phyloP scores from a whole-genome alignment of 2,797 vertebrate genomes.

The Microchirus variegatus region DNA sequence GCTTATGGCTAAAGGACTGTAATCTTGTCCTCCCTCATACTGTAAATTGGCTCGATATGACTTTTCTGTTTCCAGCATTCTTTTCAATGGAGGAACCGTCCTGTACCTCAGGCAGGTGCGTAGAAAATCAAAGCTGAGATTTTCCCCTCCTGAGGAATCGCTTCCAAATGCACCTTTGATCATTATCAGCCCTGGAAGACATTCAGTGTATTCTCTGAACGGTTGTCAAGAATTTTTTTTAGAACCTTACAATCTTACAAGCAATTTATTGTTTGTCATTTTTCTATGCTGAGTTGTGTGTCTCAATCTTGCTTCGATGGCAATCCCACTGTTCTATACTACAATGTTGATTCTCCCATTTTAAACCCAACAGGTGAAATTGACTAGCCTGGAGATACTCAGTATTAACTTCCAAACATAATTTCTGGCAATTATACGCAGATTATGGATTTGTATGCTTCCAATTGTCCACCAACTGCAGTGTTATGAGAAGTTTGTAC shows the following conservation, averaged over 20 bases:
- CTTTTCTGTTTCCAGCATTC: conserved; percentile 43
- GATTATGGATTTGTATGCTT: conserved; percentile 56
- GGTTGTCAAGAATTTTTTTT: neutral
- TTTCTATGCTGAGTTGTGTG: conserved; percentile 23
- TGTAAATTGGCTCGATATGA: conserved; percentile 51
- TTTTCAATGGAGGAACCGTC: conserved; percentile 30
- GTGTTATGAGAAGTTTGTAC: conserved; percentile 51
- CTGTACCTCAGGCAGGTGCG: conserved; percentile 48
- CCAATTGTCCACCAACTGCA: conserved; percentile 37
- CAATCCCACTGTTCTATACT: conserved; percentile 1
- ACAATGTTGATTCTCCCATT: conserved; percentile 21
- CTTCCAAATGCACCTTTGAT: conserved; percentile 51
- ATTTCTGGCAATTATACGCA: conserved; percentile 49
- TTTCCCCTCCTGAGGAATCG: conserved; percentile 13
- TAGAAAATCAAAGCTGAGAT: conserved; percentile 35
- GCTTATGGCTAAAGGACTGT: conserved; percentile 47
- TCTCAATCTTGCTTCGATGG: conserved; percentile 25
- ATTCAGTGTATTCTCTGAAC: conserved; percentile 30
- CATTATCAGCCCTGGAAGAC: conserved; percentile 29
- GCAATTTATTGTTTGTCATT: neutral
- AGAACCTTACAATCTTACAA: no score
- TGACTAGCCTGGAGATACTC: conserved; percentile 22
- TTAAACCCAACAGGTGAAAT: conserved; percentile 51
- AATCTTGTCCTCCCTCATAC: conserved; percentile 67
- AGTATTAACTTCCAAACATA: conserved; percentile 28